Percentiles rank a stretch among this genome's conserved stretches.
phyloP scores from a whole-genome alignment of 2,888 invertebrate species.

The Lomographa bimaculata region DNA sequence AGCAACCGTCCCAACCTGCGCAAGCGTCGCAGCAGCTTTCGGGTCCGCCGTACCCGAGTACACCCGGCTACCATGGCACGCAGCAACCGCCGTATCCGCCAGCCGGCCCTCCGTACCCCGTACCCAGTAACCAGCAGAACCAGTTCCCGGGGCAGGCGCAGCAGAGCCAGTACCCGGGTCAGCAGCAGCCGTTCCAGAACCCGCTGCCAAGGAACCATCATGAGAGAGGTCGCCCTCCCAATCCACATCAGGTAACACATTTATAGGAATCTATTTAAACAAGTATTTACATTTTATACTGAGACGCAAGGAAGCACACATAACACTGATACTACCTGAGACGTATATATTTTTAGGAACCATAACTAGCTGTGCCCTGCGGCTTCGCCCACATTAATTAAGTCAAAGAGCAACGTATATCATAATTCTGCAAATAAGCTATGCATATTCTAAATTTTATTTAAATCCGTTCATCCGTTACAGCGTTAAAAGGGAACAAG shows the following conservation, averaged over 20 bases:
- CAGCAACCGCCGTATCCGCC: conserved; percentile 80
- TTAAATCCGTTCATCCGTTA: too few species aligned
- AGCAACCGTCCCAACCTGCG: conserved; percentile 82
- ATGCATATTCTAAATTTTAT: too few species aligned
- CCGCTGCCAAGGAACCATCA: conserved; percentile 80
- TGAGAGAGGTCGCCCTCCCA: conserved; percentile 79
- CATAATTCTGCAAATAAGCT: too few species aligned
- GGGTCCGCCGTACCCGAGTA: conserved; percentile 79
- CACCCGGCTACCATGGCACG: conserved; percentile 82
- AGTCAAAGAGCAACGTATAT: too few species aligned
- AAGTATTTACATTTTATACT: too few species aligned
- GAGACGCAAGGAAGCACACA: too few species aligned
- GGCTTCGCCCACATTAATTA: too few species aligned
- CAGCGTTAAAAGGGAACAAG: too few species aligned
- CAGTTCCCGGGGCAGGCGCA: conserved; percentile 35
- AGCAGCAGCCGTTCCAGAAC: conserved; percentile 61
- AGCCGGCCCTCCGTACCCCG: conserved; percentile 79
- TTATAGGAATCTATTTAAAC: too few species aligned
- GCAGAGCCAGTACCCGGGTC: conserved; percentile 40
- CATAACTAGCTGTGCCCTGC: too few species aligned
- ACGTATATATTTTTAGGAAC: too few species aligned
- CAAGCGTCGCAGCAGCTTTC: conserved; percentile 81
- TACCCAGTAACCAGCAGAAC: conserved; percentile 73
- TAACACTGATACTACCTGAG: too few species aligned
- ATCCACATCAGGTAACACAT: conserved; percentile 69